Percentiles rank a stretch among this genome's conserved stretches.
Conservation (phyloP, 2,113 vertebrate genomes). For the Isichthys henryi region DNA sequence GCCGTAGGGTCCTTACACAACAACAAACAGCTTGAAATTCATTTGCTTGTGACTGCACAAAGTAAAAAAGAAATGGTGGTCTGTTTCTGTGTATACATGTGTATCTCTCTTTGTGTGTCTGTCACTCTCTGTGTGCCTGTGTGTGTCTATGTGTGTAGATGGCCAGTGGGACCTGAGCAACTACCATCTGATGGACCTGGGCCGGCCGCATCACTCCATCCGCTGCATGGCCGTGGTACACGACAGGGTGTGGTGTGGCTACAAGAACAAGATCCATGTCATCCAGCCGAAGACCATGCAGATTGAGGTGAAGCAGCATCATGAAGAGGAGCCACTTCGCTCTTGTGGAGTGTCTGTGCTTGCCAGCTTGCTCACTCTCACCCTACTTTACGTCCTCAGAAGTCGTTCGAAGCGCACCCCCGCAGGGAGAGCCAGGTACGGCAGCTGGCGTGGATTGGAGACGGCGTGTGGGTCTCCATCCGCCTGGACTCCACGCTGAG, state of each 20-base stretch:
- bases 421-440: conserved; percentile 93
- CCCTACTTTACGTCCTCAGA: conserved; percentile 52
- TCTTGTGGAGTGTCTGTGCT: not conserved
- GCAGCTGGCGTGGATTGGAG: conserved; percentile 93
- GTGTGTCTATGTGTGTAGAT: conserved; percentile 54
- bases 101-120: not conserved
- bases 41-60: not conserved
- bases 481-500: conserved; percentile 89
- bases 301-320: conserved; percentile 72
- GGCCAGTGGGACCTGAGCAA: conserved; percentile 96
- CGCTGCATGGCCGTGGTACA: conserved; percentile 98
- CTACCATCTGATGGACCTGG: conserved; percentile 95
- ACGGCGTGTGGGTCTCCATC: conserved; percentile 96
- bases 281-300: conserved; percentile 99
- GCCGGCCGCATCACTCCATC: conserved; percentile 93
- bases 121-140: not conserved
- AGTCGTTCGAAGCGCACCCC: conserved; percentile 93
- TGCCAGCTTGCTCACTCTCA: not conserved
- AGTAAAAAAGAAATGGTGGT: not conserved
- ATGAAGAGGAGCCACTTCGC: not conserved
- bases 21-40: not conserved
- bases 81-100: not conserved
- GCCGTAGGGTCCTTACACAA: not conserved
- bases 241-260: conserved; percentile 95
- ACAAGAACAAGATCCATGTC: conserved; percentile 98